These are phyloP conservation scores for Sarcophaga subvicina DNA, from an alignment of 2,888 invertebrate genomes.

Conservation along the genomic window DNA sequence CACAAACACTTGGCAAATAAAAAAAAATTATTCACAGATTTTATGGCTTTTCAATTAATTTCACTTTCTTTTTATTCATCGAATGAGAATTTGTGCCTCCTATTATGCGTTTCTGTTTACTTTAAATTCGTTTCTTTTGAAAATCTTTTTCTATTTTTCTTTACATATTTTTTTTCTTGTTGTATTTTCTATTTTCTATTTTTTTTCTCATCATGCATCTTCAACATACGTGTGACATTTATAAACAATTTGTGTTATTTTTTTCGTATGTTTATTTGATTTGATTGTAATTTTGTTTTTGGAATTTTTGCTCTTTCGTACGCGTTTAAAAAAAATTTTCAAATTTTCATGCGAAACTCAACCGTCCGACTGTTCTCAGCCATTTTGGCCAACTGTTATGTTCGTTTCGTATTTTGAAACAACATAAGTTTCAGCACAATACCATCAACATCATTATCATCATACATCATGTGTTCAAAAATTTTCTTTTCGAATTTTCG, in stretches of 20 bases:
- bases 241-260: constrained; percentile 48
- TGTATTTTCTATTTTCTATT: not conserved
- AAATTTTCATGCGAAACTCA: constrained; percentile 37
- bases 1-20: constrained; percentile 4
- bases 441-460: no score
- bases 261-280: not conserved
- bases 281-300: constrained; percentile 17
- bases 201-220: not conserved
- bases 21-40: no score
- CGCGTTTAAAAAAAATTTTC: constrained; percentile 2
- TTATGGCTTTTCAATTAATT: not conserved
- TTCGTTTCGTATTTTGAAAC: constrained; percentile 38
- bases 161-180: constrained; percentile 21
- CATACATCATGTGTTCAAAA: constrained; percentile 40
- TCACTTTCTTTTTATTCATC: constrained; percentile 35
- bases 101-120: not conserved
- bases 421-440: constrained; percentile 26
- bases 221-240: constrained; percentile 59
- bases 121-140: constrained; percentile 5
- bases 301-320: constrained; percentile 13
- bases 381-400: constrained; percentile 64
- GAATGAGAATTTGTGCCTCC: not conserved
- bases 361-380: constrained; percentile 60
- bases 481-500: constrained; percentile 11
- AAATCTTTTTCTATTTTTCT: constrained; percentile 25